Evolutionary conservation across 2,797 vertebrate genomes (phyloP).

Genomic region (Liparis tanakae): DNA sequence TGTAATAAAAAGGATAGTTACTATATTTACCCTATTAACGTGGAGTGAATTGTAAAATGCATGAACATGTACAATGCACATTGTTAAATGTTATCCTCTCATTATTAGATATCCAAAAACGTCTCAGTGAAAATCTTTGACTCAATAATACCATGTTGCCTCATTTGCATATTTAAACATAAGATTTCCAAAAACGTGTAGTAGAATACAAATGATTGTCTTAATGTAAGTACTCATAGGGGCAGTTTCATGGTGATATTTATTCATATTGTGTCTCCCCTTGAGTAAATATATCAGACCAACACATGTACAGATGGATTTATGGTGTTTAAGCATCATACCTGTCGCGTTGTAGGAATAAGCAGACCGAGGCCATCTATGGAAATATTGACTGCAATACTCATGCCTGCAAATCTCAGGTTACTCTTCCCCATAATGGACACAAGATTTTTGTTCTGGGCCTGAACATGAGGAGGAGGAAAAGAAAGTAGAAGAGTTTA

Average conservation of each 20-base stretch:
- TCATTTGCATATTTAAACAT: neutral
- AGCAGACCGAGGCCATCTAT: constrained; percentile 92
- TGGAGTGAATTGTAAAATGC: too few relatives aligned
- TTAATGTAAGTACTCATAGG: neutral
- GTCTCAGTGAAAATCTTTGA: too few relatives aligned
- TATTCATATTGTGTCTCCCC: neutral
- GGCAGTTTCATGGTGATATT: neutral
- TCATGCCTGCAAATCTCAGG: constrained; percentile 95
- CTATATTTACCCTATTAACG: too few relatives aligned
- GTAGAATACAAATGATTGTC: neutral
- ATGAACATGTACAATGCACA: too few relatives aligned
- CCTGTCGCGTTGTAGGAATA: constrained; percentile 93
- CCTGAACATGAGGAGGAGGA: constrained; percentile 69
- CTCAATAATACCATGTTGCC: too few relatives aligned
- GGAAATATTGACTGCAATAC: constrained; percentile 93
- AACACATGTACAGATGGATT: neutral
- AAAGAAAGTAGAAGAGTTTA: neutral
- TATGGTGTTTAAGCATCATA: constrained; percentile 47
- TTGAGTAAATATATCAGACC: neutral
- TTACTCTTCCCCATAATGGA: constrained; percentile 95
- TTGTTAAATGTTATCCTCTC: too few relatives aligned
- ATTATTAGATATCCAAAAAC: too few relatives aligned
- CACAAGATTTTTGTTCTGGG: constrained; percentile 90
- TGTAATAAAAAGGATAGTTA: too few relatives aligned
- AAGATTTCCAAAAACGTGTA: neutral